phyloP scores from a whole-genome alignment of 2,113 vertebrate species.

The Zosterops japonicus region DNA sequence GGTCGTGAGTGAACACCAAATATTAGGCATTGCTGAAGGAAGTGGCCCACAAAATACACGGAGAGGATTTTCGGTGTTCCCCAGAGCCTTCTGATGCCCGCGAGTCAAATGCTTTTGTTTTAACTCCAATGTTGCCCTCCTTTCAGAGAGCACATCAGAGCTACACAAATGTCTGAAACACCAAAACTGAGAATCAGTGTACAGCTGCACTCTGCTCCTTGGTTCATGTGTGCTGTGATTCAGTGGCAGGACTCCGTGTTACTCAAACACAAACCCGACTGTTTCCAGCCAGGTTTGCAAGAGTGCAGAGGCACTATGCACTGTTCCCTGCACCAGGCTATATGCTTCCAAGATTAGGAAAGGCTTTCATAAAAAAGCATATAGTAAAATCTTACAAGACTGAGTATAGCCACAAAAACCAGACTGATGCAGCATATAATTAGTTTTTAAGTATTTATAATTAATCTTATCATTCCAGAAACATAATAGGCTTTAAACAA shows the following conservation, averaged over 20 bases:
- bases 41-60: not conserved
- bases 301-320: not conserved
- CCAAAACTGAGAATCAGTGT: not conserved
- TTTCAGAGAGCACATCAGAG: not conserved
- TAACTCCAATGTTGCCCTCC: not conserved
- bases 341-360: not conserved
- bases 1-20: not conserved
- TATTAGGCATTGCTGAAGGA: not conserved
- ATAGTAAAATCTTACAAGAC: not conserved
- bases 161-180: not conserved
- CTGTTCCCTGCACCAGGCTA: not conserved
- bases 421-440: not conserved
- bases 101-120: not conserved
- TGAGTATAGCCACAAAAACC: not conserved
- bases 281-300: not conserved
- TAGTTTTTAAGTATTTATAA: not conserved
- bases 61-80: not conserved
- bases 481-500: not conserved
- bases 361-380: not conserved
- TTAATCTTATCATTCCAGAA: not conserved
- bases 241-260: not conserved
- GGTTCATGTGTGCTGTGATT: not conserved
- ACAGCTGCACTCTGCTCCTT: slow-evolving; percentile 9
- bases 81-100: not conserved
- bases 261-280: not conserved